Conservation (phyloP, 1,140 invertebrate species). For the Sycobia sp. region DNA sequence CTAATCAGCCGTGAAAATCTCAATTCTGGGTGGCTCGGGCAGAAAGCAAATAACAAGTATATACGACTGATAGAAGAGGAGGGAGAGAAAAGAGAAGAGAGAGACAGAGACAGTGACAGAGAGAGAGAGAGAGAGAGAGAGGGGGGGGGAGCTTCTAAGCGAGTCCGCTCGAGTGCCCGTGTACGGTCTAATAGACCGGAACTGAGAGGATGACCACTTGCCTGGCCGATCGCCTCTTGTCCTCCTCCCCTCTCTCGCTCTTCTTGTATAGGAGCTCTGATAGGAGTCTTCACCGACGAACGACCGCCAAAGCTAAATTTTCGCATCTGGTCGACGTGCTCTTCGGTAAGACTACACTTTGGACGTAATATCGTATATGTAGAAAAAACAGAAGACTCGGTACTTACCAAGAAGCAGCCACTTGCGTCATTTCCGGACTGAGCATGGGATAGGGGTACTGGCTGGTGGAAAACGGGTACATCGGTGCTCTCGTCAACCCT, state of each 20-base stretch:
- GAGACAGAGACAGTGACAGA: too few species aligned
- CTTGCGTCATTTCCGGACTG: constrained; percentile 92
- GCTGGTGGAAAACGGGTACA: constrained; percentile 85
- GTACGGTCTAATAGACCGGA: constrained; percentile 59
- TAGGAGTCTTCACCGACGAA: too few species aligned
- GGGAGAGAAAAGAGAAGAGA: too few species aligned
- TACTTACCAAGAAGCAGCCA: constrained; percentile 89
- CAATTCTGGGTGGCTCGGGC: constrained; percentile 54
- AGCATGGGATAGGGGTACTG: constrained; percentile 95
- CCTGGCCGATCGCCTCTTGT: constrained; percentile 38
- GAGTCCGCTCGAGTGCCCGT: constrained; percentile 49
- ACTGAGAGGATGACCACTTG: constrained; percentile 56
- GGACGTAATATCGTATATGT: too few species aligned
- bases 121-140: too few species aligned
- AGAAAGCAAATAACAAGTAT: constrained; percentile 58
- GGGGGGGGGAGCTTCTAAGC: constrained; percentile 44
- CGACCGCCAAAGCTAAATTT: too few species aligned
- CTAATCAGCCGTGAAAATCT: constrained; percentile 60
- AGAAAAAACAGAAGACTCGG: too few species aligned
- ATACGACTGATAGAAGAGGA: background rate
- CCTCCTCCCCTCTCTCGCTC: background rate
- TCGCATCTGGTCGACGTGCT: too few species aligned
- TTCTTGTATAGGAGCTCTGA: too few species aligned
- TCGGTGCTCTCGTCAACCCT: constrained; percentile 86
- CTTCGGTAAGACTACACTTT: too few species aligned